Base-by-base conservation (phyloP, 2,113 vertebrate species). In the Sylvietta virens region DNA sequence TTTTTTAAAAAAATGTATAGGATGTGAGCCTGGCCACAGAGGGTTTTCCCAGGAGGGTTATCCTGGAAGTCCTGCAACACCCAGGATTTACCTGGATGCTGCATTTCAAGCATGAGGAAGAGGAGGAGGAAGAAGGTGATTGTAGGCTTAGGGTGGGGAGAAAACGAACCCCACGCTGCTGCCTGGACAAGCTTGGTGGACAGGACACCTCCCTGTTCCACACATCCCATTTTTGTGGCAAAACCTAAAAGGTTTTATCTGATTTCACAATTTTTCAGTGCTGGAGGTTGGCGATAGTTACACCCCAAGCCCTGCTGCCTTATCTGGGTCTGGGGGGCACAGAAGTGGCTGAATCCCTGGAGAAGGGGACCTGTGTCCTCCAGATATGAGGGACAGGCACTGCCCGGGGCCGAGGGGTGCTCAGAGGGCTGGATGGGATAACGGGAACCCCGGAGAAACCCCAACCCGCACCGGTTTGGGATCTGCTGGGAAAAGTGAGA, bases 301-400 rank as follows among this genome's bases (percentile, higher is more conserved):
- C 8, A 22, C 10, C 33, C 22, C 0, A 13, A 20, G n/a, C 22
- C 37, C 37, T 0, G 6, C n/a, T 27, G 66, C n/a, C 47, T 66
- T 21, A 15, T n/a, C 42, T 3, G 58, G 70, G 15, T 13, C 22
- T 1, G 23, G 54, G 31, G 37, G 47, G 23, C n/a, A 2, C 28
- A 24, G 51, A 12, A 14, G 53, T 5, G 61, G 45, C 57, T 4
- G 7, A 57, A 30, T 5, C 22, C 18, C 7, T 2, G 51, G 30
- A 35, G 4, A 23, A 51, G 35, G 53, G 45, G 72, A 30, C 8
- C 30, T 5, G 57, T 0, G 13, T 8, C 23, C 71, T 24, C 20
- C 77, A 54, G 65, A 31, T 7, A 15, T 2, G 18, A 7, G 15
- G 56, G 72, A 21, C 33, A 5, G 64, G 19, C 0, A 1, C 47